Evolutionary conservation across 1,140 invertebrate species (phyloP), one percentile per base, ranked within the genome.

Genomic region (Hormaphis cornu): DNA sequence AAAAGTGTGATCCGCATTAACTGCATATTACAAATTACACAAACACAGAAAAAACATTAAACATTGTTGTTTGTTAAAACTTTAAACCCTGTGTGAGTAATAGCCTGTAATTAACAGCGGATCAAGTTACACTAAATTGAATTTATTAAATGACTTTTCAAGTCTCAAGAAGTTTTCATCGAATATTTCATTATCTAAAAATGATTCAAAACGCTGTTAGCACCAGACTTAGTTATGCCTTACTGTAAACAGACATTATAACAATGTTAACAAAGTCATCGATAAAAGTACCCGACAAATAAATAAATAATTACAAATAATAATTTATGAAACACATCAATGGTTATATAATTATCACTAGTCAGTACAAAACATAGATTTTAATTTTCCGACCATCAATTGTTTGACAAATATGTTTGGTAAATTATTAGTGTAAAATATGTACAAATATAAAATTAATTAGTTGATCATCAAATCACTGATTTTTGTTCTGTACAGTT

Each of bases 31-130:
- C n/a, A 44, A 20, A 44, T 20, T 28, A 58, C 6, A 58, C 5
- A 2, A 24, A 40, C 35, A 40, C 14, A 40, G 12, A 35, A 37
- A 40, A 2, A 53, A 53, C 30, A 53, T 53, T n/a, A n/a, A 42
- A 26, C 35, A 53, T 53, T 16, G 53, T 58, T 12, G 7, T 20
- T 40, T 9, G 20, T 58, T 40, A 37, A 56, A 58, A 58, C 54
- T 35, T 40, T 58, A 56, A 58, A 58, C 54, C 54, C 54, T 58
- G 54, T 58, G n/a, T n/a, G 54, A 58, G 54, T 37, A 30, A 58
- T 2, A 20, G 33, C 22, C 20, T 16, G 22, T 58, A 35, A 37
- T 58, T 35, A 54, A 58, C 35, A 58, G 14, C 24, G 35, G 54
- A 58, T 58, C 24, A 8, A 18, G 14, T 40, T n/a, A 40, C 4